These are phyloP conservation scores for Eupithecia pulchellata DNA, from an alignment of 2,888 invertebrate genomes.

Conservation along the genomic window DNA sequence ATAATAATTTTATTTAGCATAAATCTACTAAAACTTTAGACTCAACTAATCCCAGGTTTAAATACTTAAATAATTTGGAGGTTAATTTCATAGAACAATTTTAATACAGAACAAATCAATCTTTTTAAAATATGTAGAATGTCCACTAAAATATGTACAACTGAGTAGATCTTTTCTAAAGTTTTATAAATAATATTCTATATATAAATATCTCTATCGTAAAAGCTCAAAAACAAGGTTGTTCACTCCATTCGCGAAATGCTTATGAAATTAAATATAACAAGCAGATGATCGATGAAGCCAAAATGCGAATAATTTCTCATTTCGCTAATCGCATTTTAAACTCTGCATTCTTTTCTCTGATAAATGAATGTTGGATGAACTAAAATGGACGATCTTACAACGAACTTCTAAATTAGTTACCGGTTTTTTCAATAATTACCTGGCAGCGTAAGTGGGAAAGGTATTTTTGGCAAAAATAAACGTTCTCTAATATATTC, in stretches of 20 bases:
- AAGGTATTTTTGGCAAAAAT: neutral
- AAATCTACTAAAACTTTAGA: no score
- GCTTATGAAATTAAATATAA: neutral
- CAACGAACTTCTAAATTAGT: neutral
- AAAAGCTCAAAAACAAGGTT: neutral
- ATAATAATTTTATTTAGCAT: no score
- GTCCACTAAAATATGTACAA: no score
- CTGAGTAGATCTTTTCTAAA: no score
- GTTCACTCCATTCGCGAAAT: neutral
- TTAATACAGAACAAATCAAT: no score
- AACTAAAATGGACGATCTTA: slow-evolving; percentile 4
- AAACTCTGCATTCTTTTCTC: slow-evolving; percentile 17
- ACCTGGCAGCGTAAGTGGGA: neutral
- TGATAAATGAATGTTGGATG: slow-evolving; percentile 24
- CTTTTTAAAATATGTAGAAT: no score
- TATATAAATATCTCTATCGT: no score
- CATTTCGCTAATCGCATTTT: slow-evolving; percentile 27
- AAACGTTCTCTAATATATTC: no score
- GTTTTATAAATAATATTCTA: no score
- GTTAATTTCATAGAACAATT: no score
- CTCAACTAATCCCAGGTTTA: no score
- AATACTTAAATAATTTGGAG: no score
- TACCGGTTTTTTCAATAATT: neutral
- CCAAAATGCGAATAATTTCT: slow-evolving; percentile 10
- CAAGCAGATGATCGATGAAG: slow-evolving; percentile 11